Evolutionary conservation across 2,888 invertebrate genomes (phyloP).

Genomic region (Drosophila greeni): DNA sequence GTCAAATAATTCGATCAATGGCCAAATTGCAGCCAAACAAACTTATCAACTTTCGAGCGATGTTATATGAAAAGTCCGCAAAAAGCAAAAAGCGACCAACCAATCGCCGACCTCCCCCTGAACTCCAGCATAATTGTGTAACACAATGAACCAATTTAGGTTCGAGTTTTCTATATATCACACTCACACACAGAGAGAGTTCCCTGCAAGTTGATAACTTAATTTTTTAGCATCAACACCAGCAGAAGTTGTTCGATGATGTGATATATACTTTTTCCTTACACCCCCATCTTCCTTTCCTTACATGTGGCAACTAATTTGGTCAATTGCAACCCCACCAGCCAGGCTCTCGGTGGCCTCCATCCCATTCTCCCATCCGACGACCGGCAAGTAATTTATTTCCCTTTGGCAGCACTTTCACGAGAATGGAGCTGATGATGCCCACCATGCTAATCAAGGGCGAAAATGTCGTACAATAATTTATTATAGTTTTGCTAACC

Average conservation of each 20-base stretch:
- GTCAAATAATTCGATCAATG: conserved; percentile 35
- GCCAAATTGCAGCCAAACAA: conserved; percentile 15
- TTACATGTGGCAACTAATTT: conserved; percentile 22
- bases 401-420: conserved; percentile 28
- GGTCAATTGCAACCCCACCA: conserved; percentile 18
- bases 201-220: conserved; percentile 32
- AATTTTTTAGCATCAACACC: conserved; percentile 29
- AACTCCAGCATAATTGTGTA: conserved; percentile 25
- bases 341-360: not conserved
- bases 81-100: conserved; percentile 3
- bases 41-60: conserved; percentile 15
- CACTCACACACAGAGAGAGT: not conserved
- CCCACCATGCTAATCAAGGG: conserved; percentile 47
- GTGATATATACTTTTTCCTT: conserved; percentile 18
- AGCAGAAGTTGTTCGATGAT: conserved; percentile 16
- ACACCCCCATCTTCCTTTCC: not conserved
- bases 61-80: conserved; percentile 7
- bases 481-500: conserved; percentile 67
- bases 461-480: conserved; percentile 63
- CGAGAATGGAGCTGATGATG: conserved; percentile 15
- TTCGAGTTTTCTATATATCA: conserved; percentile 11
- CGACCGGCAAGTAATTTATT: conserved; percentile 33
- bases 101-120: conserved; percentile 9
- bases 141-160: conserved; percentile 41
- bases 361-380: not conserved